Percentiles rank a stretch among this genome's conserved stretches.
phyloP scores from a whole-genome alignment of 2,113 vertebrate genomes.

The Thoracochromis brauschi region DNA sequence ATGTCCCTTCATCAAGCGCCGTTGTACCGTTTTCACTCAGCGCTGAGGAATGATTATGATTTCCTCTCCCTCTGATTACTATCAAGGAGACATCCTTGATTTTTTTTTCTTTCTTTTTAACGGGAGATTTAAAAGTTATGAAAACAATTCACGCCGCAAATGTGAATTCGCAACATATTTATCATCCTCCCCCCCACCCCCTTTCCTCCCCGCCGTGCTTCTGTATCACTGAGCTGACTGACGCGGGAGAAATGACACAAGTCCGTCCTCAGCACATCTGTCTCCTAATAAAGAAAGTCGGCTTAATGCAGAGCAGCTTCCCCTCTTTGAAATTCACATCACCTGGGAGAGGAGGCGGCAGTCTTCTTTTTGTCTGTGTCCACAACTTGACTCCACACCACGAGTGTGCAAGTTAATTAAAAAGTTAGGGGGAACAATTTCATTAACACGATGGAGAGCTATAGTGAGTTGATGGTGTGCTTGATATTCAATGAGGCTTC shows the following conservation, averaged over 20 bases:
- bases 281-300: slow-evolving; percentile 63
- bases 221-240: slow-evolving; percentile 18
- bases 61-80: slow-evolving; percentile 10
- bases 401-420: slow-evolving; percentile 63
- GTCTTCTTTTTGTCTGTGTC: slow-evolving; percentile 48
- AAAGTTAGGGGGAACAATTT: slow-evolving; percentile 64
- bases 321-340: slow-evolving; percentile 60
- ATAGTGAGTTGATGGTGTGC: slow-evolving; percentile 45
- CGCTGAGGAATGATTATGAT: slow-evolving; percentile 7
- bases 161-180: neutral
- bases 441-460: slow-evolving; percentile 55
- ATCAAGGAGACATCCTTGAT: slow-evolving; percentile 23
- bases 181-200: neutral
- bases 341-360: slow-evolving; percentile 36
- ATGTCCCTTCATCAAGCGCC: slow-evolving; percentile 8
- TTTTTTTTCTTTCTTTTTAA: neutral
- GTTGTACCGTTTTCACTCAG: slow-evolving; percentile 8
- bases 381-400: slow-evolving; percentile 57
- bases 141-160: slow-evolving; percentile 13
- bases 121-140: neutral
- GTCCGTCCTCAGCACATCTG: slow-evolving; percentile 38
- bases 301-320: slow-evolving; percentile 21
- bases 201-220: neutral
- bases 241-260: neutral
- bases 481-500: slow-evolving; percentile 58